Percentiles rank a stretch among this genome's conserved stretches.
These are phyloP conservation scores for Nysson spinosus DNA, from an alignment of 2,888 invertebrate species.

Conservation along the genomic window DNA sequence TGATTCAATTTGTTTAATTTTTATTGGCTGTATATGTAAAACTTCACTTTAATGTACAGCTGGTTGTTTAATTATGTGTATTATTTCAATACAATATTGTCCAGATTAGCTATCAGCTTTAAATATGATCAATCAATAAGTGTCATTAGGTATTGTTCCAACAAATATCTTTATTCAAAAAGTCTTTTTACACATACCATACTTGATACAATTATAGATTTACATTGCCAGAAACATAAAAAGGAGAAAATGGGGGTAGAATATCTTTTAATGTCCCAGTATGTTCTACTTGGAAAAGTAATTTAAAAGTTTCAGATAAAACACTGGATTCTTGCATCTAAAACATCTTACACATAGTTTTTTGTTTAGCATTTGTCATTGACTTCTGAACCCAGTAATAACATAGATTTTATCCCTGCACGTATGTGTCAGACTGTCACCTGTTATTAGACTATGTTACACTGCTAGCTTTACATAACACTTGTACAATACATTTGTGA, in stretches of 20 bases:
- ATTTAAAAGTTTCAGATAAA: neutral
- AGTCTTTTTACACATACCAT: too few relatives aligned
- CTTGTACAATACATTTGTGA: constrained; percentile 1
- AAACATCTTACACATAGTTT: neutral
- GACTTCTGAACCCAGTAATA: constrained; percentile 29
- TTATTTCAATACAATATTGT: too few relatives aligned
- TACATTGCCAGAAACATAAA: too few relatives aligned
- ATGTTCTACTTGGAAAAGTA: neutral
- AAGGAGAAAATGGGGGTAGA: too few relatives aligned
- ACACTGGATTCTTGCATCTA: neutral
- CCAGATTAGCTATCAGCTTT: too few relatives aligned
- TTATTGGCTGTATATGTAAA: constrained; percentile 7
- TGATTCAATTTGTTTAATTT: constrained; percentile 6
- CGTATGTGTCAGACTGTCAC: constrained; percentile 12
- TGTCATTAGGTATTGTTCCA: too few relatives aligned
- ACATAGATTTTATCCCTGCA: constrained; percentile 15
- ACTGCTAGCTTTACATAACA: constrained; percentile 14
- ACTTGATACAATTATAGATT: too few relatives aligned
- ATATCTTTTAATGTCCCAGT: too few relatives aligned
- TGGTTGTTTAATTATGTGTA: too few relatives aligned
- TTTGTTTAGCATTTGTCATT: constrained; percentile 16
- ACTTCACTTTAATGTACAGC: constrained; percentile 5
- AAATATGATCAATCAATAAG: too few relatives aligned
- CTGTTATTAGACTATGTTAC: constrained; percentile 11
- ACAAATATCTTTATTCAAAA: too few relatives aligned